Conservation (phyloP, 2,888 invertebrate genomes). For the Lithophane leautieri region DNA sequence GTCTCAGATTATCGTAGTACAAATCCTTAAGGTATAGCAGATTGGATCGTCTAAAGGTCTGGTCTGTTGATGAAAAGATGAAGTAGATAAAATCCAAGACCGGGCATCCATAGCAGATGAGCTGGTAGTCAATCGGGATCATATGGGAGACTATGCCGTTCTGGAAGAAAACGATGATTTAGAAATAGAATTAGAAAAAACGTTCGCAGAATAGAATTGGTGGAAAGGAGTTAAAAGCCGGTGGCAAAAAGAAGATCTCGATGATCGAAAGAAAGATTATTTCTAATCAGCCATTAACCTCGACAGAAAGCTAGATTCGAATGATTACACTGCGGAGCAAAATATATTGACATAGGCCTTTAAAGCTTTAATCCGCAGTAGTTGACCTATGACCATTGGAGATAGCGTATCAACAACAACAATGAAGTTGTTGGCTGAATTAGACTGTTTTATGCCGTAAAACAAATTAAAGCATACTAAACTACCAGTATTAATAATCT, state of each 20-base stretch:
- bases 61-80: constrained; percentile 67
- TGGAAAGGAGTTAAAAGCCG: not conserved
- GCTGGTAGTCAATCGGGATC: constrained; percentile 70
- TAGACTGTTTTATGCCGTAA: too few species aligned
- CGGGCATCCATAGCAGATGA: constrained; percentile 67
- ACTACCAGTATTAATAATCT: not conserved
- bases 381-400: constrained; percentile 13
- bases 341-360: not conserved
- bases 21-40: constrained; percentile 69
- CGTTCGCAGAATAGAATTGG: not conserved
- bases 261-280: not conserved
- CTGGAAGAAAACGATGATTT: constrained; percentile 58
- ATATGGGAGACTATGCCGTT: constrained; percentile 64
- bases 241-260: not conserved
- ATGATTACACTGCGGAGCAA: not conserved
- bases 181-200: not conserved
- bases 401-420: constrained; percentile 16
- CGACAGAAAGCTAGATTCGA: not conserved
- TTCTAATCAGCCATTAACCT: not conserved
- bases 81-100: constrained; percentile 68
- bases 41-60: constrained; percentile 70
- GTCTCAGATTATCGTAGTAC: constrained; percentile 69
- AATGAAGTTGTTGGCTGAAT: not conserved
- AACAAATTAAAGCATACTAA: not conserved
- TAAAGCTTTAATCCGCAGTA: not conserved